A percentile compares a stretch with the other conserved stretches of the same genome.
These are phyloP conservation scores for Aethes cnicana DNA, from an alignment of 2,888 invertebrate genomes.

Conservation along the genomic window DNA sequence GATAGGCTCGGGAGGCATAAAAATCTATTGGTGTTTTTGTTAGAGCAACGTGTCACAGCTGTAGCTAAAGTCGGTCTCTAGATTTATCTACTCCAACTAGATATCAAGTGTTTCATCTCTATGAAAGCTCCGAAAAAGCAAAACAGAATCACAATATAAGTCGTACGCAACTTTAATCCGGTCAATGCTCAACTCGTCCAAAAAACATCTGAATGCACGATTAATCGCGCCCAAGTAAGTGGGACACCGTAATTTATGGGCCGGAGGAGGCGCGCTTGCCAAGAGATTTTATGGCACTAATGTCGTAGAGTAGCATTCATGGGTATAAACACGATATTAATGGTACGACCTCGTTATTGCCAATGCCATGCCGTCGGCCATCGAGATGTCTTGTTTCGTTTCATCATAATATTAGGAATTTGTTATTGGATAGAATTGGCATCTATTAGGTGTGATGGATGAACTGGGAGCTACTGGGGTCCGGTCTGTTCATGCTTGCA, in stretches of 20 bases:
- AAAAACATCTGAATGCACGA: slow-evolving; percentile 28
- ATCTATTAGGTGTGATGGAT: too few species aligned
- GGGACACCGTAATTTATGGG: slow-evolving; percentile 22
- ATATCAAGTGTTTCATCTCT: too few species aligned
- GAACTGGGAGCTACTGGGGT: too few species aligned
- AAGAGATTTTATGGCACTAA: slow-evolving; percentile 29
- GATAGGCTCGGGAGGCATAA: too few species aligned
- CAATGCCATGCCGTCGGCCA: too few species aligned
- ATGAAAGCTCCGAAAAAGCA: not conserved
- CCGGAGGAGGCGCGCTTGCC: slow-evolving; percentile 22
- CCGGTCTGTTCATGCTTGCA: too few species aligned
- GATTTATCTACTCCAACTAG: too few species aligned
- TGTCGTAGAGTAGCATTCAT: slow-evolving; percentile 28
- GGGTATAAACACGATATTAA: slow-evolving; percentile 30
- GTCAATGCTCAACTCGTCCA: slow-evolving; percentile 18
- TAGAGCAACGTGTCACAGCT: too few species aligned
- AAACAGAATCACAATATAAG: slow-evolving; percentile 1
- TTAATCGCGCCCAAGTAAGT: slow-evolving; percentile 26
- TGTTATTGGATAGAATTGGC: too few species aligned
- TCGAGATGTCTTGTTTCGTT: slow-evolving; percentile 7
- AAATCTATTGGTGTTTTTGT: too few species aligned
- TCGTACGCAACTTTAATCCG: not conserved
- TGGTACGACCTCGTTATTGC: slow-evolving; percentile 15
- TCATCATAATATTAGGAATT: slow-evolving; percentile 7
- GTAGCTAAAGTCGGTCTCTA: too few species aligned